These are phyloP conservation scores for Aphelenchoides fujianensis DNA, from an alignment of 1,140 invertebrate species.

Conservation along the genomic window DNA sequence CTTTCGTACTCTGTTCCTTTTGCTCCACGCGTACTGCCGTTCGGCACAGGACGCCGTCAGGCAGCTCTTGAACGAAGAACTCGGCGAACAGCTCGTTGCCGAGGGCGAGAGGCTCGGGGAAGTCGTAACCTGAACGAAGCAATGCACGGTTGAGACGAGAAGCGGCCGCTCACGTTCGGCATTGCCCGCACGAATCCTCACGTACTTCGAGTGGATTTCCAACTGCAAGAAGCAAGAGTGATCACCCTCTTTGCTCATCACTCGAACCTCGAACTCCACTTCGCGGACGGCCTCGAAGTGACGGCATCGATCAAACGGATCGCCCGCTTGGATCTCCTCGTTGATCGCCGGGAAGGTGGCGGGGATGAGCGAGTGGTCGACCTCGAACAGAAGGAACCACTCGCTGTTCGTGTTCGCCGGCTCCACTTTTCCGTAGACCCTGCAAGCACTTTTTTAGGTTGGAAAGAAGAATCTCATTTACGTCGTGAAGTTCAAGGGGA, in stretches of 20 bases:
- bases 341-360: constrained; percentile 10
- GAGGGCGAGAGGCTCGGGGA: not conserved
- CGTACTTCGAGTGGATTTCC: constrained; percentile 1
- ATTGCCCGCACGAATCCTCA: not conserved
- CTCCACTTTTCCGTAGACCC: constrained; percentile 20
- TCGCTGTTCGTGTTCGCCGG: not conserved
- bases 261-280: constrained; percentile 4
- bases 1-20: not conserved
- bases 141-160: too few species aligned
- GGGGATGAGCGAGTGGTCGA: not conserved
- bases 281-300: constrained; percentile 2
- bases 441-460: not conserved
- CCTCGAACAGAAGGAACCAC: constrained; percentile 17
- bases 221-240: constrained; percentile 18
- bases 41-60: constrained; percentile 13
- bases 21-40: constrained; percentile 6
- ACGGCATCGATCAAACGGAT: not conserved
- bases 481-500: not conserved
- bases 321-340: constrained; percentile 19
- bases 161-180: too few species aligned
- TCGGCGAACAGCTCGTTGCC: not conserved
- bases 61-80: constrained; percentile 11
- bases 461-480: not conserved
- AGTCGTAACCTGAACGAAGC: too few species aligned
- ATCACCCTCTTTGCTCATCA: too few species aligned